phyloP scores from a whole-genome alignment of 1,140 invertebrate genomes.

The Apocrypta bakeri region DNA sequence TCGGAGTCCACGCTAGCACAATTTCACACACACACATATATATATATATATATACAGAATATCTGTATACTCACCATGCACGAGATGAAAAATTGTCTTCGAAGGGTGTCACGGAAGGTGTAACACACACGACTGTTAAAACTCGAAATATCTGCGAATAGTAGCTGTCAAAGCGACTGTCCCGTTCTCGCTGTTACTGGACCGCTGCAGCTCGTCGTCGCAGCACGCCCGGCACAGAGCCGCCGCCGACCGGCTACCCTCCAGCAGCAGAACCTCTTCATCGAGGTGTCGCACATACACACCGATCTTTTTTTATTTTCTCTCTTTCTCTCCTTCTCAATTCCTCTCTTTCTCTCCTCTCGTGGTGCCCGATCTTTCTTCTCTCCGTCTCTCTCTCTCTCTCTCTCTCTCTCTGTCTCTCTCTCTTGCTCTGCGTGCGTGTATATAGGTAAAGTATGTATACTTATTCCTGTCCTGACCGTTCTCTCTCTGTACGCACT shows the following conservation, averaged over 20 bases:
- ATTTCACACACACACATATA: too few species aligned
- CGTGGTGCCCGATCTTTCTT: not conserved
- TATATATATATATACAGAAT: too few species aligned
- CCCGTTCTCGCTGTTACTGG: not conserved
- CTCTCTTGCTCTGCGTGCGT: not conserved
- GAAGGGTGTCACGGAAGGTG: not conserved
- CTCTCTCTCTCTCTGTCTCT: not conserved
- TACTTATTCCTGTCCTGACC: not conserved
- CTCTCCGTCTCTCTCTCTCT: not conserved
- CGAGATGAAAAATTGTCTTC: constrained; percentile 6
- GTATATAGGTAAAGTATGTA: too few species aligned
- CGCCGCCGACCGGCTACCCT: not conserved
- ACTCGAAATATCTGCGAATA: not conserved
- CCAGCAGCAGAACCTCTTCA: constrained; percentile 23
- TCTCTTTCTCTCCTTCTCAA: not conserved
- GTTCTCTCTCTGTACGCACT: not conserved
- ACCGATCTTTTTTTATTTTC: not conserved
- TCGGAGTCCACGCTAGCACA: too few species aligned
- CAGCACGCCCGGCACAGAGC: not conserved
- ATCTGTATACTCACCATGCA: constrained; percentile 58
- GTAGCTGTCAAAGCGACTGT: constrained; percentile 21
- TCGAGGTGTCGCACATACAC: not conserved
- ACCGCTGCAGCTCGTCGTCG: too few species aligned
- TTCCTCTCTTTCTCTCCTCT: not conserved
- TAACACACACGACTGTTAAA: not conserved